Evolutionary conservation across 2,888 invertebrate genomes (phyloP), one percentile per base, ranked within the genome.

Genomic region (Stenodera caucasica): DNA sequence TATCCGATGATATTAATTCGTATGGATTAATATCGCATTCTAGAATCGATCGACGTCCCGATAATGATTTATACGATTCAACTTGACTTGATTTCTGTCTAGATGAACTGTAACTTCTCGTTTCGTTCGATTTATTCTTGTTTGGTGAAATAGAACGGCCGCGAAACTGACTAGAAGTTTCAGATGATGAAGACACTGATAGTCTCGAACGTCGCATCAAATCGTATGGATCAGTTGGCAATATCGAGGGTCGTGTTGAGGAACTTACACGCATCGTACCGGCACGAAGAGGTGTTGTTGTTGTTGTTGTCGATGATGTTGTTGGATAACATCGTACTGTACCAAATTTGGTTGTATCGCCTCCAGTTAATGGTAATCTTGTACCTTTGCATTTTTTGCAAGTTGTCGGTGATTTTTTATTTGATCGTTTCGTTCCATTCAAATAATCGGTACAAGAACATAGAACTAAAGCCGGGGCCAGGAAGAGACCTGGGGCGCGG

Each of bases 11-110:
- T 71, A 92, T 87, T 75, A 93, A 83, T 67, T 91, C 90, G 76
- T 93, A 93, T 2, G 93, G 92, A 79, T 92, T 93, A 40, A 93
- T 90, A 77, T 90, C 88, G 81, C 92, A 93, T 71, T 91, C 90
- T 45, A 93, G 81, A 67, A 93, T 93, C 15, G 92, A 92, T 67
- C 86, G 88, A 49, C 89, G 78, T 12, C 81, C 77, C 18, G 74
- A 73, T 52, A n/a, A 21, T 81, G 59, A 81, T 49, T 58, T 61
- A n/a, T 49, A 54, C 11, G 51, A 51, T 33, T 64, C 60, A 51
- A 11, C 35, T 15, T 14, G 14, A 0, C 2, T 8, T 21, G 3
- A 21, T 21, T 70, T 73, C 9, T 65, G 65, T 50, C 71, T 67
- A 30, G 63, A 64, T 6, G 66, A 69, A 60, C 69, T 73, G 54